Evolutionary conservation across 2,797 vertebrate species (phyloP).

Genomic region (Threskiornis aethiopicus): DNA sequence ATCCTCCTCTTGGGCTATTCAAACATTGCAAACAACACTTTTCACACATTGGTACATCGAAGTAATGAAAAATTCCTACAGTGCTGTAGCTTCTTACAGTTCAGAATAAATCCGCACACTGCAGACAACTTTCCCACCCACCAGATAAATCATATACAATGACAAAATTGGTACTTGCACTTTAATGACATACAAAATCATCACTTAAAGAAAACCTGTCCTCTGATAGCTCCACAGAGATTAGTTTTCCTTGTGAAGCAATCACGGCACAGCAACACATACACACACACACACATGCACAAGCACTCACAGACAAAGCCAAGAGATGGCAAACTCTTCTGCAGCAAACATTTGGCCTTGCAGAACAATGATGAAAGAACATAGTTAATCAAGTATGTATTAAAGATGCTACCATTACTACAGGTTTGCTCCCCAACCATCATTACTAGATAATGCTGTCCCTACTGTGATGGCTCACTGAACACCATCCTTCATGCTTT

Average conservation of each 20-base stretch:
- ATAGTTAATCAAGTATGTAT: not conserved
- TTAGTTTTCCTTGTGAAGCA: not conserved
- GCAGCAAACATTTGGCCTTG: not conserved
- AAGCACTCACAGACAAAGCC: not conserved
- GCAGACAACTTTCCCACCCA: not conserved
- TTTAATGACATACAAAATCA: not conserved
- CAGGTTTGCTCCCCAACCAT: not conserved
- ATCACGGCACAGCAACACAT: not conserved
- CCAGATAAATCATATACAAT: not conserved
- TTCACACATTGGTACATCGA: not conserved
- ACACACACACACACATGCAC: fast-evolving
- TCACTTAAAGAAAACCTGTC: not conserved
- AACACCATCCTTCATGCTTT: not conserved
- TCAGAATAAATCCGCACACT: not conserved
- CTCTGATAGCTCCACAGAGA: not conserved
- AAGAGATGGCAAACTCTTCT: not conserved
- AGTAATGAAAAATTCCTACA: not conserved
- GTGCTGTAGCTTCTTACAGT: not conserved
- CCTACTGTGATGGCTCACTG: not conserved
- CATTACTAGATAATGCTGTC: not conserved
- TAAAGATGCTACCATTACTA: not conserved
- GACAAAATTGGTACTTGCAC: not conserved
- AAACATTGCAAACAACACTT: not conserved
- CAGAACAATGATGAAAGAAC: not conserved
- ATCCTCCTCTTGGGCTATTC: not conserved